A percentile compares a stretch with the other conserved stretches of the same genome.
phyloP scores from a whole-genome alignment of 2,113 vertebrate genomes.

The Pithys albifrons region DNA sequence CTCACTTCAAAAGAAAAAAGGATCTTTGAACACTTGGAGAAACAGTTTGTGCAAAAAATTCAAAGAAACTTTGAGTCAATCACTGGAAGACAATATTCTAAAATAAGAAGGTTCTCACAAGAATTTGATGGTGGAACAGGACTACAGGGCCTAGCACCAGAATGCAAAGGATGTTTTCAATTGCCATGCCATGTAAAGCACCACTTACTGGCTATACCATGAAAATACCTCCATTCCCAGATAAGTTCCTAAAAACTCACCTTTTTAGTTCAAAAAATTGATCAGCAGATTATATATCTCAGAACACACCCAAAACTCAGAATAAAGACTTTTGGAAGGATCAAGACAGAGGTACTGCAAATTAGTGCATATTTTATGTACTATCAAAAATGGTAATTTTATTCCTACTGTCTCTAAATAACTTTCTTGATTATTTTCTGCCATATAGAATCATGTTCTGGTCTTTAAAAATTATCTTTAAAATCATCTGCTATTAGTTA shows the following conservation, averaged over 20 bases:
- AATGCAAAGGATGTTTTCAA: neutral
- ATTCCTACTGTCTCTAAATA: neutral
- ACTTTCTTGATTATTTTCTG: neutral
- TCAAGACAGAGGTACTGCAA: neutral
- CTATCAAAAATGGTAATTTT: neutral
- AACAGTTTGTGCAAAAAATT: neutral
- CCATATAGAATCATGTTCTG: neutral
- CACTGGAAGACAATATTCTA: neutral
- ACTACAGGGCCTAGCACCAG: neutral
- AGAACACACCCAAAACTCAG: neutral
- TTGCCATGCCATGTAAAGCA: neutral
- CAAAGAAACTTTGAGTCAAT: neutral
- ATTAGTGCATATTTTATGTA: neutral
- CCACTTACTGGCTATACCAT: neutral
- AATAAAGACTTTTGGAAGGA: neutral
- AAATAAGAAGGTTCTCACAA: neutral
- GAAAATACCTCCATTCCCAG: neutral
- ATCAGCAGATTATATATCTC: neutral
- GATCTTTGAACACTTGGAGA: neutral
- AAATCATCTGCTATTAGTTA: slow-evolving; percentile 13
- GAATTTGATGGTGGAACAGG: neutral
- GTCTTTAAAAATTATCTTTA: slow-evolving; percentile 38
- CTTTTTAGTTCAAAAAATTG: neutral
- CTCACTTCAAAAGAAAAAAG: neutral
- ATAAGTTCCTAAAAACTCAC: neutral